phyloP scores from a whole-genome alignment of 2,888 invertebrate species.

The Oithona nana region DNA sequence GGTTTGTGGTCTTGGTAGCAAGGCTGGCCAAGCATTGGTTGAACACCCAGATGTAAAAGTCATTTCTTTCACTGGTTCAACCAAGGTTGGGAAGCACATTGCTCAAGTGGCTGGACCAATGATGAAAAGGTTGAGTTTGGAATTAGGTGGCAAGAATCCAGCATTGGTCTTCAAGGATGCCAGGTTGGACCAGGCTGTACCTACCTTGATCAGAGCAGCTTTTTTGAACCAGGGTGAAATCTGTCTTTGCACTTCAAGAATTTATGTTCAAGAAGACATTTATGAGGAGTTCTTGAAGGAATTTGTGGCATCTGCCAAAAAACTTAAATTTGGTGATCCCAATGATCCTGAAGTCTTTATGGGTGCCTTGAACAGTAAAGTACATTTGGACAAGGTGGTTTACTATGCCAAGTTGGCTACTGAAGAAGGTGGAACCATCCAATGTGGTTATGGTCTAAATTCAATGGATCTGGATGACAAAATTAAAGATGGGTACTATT shows the following conservation, averaged over 20 bases:
- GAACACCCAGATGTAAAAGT: conserved; percentile 32
- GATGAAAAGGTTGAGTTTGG: conserved; percentile 35
- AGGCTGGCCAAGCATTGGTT: conserved; percentile 32
- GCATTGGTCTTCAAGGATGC: conserved; percentile 34
- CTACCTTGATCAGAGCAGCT: conserved; percentile 30
- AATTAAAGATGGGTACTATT: conserved; percentile 31
- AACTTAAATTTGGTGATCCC: conserved; percentile 30
- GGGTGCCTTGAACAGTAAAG: conserved; percentile 32
- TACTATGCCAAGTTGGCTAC: conserved; percentile 29
- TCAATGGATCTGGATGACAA: conserved; percentile 23
- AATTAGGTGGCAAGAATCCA: conserved; percentile 39
- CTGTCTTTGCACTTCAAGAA: conserved; percentile 35
- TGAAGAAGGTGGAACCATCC: conserved; percentile 29
- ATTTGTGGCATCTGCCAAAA: conserved; percentile 28
- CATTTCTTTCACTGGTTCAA: conserved; percentile 37
- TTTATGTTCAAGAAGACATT: conserved; percentile 33
- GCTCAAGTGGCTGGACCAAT: conserved; percentile 25
- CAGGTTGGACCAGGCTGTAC: conserved; percentile 31
- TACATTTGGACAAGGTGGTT: conserved; percentile 31
- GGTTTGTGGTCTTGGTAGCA: conserved; percentile 34
- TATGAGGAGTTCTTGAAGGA: conserved; percentile 29
- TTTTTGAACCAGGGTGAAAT: conserved; percentile 38
- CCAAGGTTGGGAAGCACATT: conserved; percentile 24
- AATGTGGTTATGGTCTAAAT: conserved; percentile 28
- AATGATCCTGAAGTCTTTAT: conserved; percentile 25